Conservation (phyloP, 2,113 vertebrate species). For the Heterocephalus glaber region DNA sequence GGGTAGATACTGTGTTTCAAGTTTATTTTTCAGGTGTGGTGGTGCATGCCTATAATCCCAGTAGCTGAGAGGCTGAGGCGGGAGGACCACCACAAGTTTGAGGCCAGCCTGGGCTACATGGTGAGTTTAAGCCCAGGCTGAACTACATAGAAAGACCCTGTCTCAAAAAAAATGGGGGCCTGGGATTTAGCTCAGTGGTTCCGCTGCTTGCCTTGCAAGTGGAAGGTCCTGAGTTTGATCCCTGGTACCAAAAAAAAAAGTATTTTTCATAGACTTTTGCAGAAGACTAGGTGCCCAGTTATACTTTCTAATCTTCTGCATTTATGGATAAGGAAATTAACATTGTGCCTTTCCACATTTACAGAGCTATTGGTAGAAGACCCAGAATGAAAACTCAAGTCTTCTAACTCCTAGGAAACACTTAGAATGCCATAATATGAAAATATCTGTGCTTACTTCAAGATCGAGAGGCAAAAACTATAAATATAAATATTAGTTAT, state of each 20-base stretch:
- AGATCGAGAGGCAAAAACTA: not conserved
- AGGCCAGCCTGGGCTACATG: no score
- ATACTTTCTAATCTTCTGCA: not conserved
- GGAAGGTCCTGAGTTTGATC: no score
- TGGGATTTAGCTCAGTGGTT: no score
- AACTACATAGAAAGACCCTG: not conserved
- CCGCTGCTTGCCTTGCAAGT: no score
- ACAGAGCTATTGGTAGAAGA: not conserved
- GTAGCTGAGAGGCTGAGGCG: not conserved
- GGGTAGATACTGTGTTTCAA: not conserved
- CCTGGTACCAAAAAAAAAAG: not conserved
- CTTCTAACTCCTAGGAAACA: not conserved
- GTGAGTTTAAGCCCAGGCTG: not conserved
- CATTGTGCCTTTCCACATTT: not conserved
- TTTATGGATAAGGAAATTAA: not conserved
- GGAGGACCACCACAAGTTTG: no score
- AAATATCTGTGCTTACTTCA: not conserved
- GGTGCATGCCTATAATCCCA: not conserved
- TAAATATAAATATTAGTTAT: no score
- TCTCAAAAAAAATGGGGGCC: not conserved
- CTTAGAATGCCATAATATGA: not conserved
- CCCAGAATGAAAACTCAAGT: not conserved
- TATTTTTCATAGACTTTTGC: not conserved
- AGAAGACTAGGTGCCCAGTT: not conserved
- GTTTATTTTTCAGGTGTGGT: not conserved